phyloP scores from a whole-genome alignment of 2,888 invertebrate species.

The Lasioglossum figueresi region DNA sequence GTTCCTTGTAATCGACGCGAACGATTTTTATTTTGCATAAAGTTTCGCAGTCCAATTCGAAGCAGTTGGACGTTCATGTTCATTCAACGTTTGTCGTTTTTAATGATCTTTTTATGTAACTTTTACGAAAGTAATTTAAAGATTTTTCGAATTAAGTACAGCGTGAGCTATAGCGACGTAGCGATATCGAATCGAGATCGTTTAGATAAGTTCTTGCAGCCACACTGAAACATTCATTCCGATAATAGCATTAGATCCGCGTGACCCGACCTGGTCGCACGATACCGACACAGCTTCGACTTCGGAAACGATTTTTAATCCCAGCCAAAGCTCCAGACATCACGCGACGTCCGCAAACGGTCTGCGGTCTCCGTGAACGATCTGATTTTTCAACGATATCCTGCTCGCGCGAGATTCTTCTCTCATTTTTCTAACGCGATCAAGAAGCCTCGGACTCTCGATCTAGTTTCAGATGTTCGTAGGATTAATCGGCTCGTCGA shows the following conservation, averaged over 20 bases:
- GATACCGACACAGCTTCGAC: slow-evolving; percentile 25
- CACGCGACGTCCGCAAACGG: slow-evolving; percentile 12
- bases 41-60: too few species aligned
- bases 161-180: slow-evolving; percentile 34
- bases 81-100: too few species aligned
- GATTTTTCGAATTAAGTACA: background rate
- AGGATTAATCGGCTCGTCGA: slow-evolving; percentile 3
- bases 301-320: background rate
- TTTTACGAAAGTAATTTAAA: too few species aligned
- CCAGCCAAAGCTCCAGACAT: background rate
- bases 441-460: background rate
- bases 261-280: slow-evolving; percentile 34
- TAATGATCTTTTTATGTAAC: too few species aligned
- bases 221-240: slow-evolving; percentile 67
- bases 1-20: too few species aligned
- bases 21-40: too few species aligned
- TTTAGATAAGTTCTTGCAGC: slow-evolving; percentile 61
- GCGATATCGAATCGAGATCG: slow-evolving; percentile 49
- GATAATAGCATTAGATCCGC: slow-evolving; percentile 66
- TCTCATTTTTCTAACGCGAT: background rate
- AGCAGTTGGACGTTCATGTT: too few species aligned
- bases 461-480: background rate
- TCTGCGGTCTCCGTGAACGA: background rate
- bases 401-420: background rate
- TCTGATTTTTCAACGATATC: slow-evolving; percentile 3